phyloP scores from a whole-genome alignment of 1,140 invertebrate species.

The Acyrthosiphon pisum region DNA sequence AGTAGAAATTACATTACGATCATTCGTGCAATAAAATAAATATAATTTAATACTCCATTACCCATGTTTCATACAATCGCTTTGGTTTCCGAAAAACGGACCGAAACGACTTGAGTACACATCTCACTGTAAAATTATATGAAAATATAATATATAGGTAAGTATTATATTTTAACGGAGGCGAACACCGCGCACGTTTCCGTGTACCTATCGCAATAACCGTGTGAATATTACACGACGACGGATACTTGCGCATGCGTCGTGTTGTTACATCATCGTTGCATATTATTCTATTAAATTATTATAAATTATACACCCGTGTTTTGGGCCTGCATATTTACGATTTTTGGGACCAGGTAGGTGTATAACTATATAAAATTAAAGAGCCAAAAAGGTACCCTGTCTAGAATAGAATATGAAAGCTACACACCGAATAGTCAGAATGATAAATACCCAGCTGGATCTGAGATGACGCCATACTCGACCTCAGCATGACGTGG shows the following conservation, averaged over 20 bases:
- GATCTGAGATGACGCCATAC: neutral
- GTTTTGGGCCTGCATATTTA: neutral
- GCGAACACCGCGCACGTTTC: neutral
- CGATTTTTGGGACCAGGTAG: neutral
- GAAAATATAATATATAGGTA: neutral
- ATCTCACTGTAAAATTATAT: neutral
- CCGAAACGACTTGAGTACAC: neutral
- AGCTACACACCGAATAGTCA: neutral
- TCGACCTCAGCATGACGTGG: neutral
- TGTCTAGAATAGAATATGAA: neutral
- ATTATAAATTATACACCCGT: neutral
- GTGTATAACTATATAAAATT: neutral
- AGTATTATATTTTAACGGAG: neutral
- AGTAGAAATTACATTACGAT: neutral
- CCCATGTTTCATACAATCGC: neutral
- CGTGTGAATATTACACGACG: neutral
- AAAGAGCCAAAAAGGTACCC: neutral
- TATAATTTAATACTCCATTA: conserved; percentile 10
- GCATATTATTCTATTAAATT: neutral
- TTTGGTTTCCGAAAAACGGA: neutral
- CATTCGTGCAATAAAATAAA: neutral
- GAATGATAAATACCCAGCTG: neutral
- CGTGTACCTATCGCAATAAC: neutral
- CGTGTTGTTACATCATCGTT: neutral
- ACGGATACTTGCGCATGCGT: neutral